phyloP scores from a whole-genome alignment of 1,140 invertebrate genomes.

The Ladona fulva region DNA sequence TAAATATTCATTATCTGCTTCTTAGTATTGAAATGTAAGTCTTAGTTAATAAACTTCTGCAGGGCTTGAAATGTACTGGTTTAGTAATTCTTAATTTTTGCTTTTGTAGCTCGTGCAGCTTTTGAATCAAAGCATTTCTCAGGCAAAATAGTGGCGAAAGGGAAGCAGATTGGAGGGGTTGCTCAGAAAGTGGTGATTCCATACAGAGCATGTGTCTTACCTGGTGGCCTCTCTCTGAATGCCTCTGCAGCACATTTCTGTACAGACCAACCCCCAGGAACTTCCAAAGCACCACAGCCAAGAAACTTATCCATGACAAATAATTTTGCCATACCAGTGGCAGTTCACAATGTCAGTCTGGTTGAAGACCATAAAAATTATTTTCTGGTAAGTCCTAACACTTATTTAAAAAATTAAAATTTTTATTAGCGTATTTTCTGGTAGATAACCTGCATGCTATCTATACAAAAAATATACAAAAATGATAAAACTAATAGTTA shows the following conservation, averaged over 20 bases:
- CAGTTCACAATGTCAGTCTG: conserved; percentile 59
- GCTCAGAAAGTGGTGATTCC: conserved; percentile 51
- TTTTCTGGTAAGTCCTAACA: conserved; percentile 43
- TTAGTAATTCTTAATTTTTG: too few species aligned
- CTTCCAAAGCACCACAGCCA: conserved; percentile 22
- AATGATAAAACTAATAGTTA: too few species aligned
- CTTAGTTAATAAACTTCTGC: too few species aligned
- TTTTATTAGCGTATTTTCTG: too few species aligned
- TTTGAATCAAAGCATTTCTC: conserved; percentile 44
- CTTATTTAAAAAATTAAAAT: too few species aligned
- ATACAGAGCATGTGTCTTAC: conserved; percentile 45
- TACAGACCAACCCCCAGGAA: conserved; percentile 37
- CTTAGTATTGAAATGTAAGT: too few species aligned
- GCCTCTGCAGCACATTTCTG: conserved; percentile 44
- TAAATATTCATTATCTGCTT: too few species aligned
- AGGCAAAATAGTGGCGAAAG: conserved; percentile 60
- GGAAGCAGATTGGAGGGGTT: conserved; percentile 41
- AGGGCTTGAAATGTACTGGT: too few species aligned
- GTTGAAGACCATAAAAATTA: conserved; percentile 45
- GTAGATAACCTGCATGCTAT: too few species aligned
- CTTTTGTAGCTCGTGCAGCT: conserved; percentile 43
- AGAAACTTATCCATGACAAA: conserved; percentile 57
- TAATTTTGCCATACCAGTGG: conserved; percentile 57
- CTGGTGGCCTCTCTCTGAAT: conserved; percentile 47
- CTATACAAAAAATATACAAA: too few species aligned